Evolutionary conservation across 2,888 invertebrate genomes (phyloP).

Genomic region (Trypoxylon attenuatum): DNA sequence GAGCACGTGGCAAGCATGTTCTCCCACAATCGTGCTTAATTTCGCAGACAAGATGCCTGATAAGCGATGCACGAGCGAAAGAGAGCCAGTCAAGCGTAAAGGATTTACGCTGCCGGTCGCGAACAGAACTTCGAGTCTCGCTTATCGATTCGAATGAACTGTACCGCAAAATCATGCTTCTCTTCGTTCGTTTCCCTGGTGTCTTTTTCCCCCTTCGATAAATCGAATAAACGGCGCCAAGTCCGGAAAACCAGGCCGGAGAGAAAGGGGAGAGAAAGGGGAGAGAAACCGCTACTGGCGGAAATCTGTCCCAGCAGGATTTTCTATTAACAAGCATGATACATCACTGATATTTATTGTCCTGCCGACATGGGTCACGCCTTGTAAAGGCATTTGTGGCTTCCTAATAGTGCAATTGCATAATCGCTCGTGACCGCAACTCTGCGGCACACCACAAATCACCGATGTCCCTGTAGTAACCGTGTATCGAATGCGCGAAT

Average conservation of each 20-base stretch:
- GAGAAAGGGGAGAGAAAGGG: neutral
- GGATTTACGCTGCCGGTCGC: constrained; percentile 14
- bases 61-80: constrained; percentile 5
- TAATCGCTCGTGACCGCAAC: constrained; percentile 51
- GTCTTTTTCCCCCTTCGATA: neutral
- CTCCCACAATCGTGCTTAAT: constrained; percentile 3
- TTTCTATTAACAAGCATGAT: constrained; percentile 30
- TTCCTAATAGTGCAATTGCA: constrained; percentile 59
- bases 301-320: neutral
- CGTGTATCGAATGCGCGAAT: too few relatives aligned
- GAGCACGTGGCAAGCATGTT: constrained; percentile 1
- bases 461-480: constrained; percentile 34
- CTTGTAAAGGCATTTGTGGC: constrained; percentile 42
- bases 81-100: constrained; percentile 23
- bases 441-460: constrained; percentile 44
- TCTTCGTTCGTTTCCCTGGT: neutral
- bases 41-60: constrained; percentile 8
- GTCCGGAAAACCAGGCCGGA: neutral
- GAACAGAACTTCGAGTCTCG: too few relatives aligned
- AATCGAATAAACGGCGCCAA: too few relatives aligned
- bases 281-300: too few relatives aligned
- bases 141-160: constrained; percentile 9
- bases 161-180: too few relatives aligned
- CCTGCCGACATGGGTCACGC: constrained; percentile 25
- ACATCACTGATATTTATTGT: constrained; percentile 47